Conservation (phyloP, 2,797 vertebrate species). For the Anas bernieri region DNA sequence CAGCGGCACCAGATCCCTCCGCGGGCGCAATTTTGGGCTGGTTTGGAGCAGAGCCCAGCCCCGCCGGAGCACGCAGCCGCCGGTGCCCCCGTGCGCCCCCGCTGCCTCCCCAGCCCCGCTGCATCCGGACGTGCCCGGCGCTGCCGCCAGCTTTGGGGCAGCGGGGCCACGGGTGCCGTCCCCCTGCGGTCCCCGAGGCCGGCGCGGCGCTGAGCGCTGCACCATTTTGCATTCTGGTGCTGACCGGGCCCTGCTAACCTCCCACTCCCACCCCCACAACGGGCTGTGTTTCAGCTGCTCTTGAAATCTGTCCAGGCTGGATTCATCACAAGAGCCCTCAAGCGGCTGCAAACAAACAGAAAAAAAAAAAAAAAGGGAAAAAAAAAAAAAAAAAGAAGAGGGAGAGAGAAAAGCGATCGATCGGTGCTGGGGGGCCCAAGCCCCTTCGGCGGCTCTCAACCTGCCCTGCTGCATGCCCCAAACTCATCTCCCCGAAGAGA, state of each 20-base stretch:
- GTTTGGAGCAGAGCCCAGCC: background rate
- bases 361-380: background rate
- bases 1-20: background rate
- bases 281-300: conserved; percentile 63
- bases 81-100: background rate
- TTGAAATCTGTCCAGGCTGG: conserved; percentile 67
- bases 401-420: conserved; percentile 51
- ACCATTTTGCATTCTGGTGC: conserved; percentile 63
- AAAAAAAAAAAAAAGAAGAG: background rate
- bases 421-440: background rate
- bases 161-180: no score
- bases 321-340: conserved; percentile 70
- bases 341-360: conserved; percentile 69
- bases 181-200: background rate
- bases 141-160: background rate
- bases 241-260: conserved; percentile 51
- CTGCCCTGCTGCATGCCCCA: background rate
- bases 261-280: conserved; percentile 65
- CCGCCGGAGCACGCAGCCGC: background rate
- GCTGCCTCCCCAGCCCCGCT: background rate
- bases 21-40: background rate
- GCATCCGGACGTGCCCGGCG: rapidly evolving
- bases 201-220: background rate
- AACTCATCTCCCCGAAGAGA: background rate
- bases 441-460: background rate